A percentile compares a stretch with the other conserved stretches of the same genome.
These are phyloP conservation scores for Piprites chloris DNA, from an alignment of 2,113 vertebrate genomes.

Conservation along the genomic window DNA sequence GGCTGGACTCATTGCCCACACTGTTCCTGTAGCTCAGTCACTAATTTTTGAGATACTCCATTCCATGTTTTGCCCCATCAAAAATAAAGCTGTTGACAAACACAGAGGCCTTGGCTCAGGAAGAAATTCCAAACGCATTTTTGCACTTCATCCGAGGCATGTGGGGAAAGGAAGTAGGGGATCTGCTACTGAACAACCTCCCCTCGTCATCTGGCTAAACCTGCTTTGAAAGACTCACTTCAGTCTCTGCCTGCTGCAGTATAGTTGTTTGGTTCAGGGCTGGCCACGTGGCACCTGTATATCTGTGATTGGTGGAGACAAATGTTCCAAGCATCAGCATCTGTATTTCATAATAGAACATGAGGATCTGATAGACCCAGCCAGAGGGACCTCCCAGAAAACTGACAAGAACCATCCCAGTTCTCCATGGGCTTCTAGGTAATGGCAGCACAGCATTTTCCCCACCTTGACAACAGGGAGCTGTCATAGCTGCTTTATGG, in stretches of 20 bases:
- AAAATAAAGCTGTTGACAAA: constrained; percentile 6
- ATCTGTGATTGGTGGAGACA: neutral
- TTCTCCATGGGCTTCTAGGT: neutral
- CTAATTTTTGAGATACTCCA: neutral
- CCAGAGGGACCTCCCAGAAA: neutral
- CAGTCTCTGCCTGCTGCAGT: neutral
- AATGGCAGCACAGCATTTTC: neutral
- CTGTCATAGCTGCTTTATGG: neutral
- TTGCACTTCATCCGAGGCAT: neutral
- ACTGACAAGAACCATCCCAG: neutral
- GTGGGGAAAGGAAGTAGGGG: neutral
- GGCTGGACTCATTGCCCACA: rapidly evolving
- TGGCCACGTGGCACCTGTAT: neutral
- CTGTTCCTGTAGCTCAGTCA: neutral
- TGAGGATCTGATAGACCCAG: neutral
- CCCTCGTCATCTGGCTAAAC: neutral
- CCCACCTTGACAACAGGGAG: neutral
- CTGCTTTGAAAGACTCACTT: neutral
- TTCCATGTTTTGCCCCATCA: neutral
- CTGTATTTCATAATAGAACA: constrained; percentile 26
- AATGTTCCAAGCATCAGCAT: neutral
- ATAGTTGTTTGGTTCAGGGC: neutral
- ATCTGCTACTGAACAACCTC: neutral
- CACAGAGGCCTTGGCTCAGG: rapidly evolving
- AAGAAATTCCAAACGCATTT: neutral